Evolutionary conservation across 2,113 vertebrate genomes (phyloP).

Genomic region (Oreotrochilus melanogaster): DNA sequence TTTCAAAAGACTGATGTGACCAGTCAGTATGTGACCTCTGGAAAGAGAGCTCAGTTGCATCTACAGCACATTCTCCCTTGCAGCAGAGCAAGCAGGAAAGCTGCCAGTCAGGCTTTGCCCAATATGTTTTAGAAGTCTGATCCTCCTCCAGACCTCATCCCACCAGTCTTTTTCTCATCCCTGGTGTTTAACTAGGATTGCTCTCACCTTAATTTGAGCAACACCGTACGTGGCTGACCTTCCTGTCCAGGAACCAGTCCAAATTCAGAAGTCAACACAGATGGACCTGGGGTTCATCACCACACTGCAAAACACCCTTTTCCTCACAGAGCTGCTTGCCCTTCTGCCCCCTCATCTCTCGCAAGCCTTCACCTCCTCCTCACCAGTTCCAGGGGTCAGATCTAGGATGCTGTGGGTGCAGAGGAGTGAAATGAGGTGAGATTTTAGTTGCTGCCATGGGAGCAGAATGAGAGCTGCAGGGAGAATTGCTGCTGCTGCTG

Average conservation of each 20-base stretch:
- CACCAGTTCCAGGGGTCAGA: background rate
- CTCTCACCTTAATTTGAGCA: background rate
- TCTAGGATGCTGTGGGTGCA: background rate
- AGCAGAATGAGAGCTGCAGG: background rate
- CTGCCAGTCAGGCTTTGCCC: background rate
- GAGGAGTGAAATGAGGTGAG: background rate
- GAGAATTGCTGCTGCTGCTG: background rate
- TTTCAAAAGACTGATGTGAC: background rate
- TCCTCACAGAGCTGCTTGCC: background rate
- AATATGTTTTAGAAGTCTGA: background rate
- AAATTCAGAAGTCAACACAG: background rate
- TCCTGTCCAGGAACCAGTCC: background rate
- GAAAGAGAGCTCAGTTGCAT: background rate
- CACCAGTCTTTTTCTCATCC: background rate
- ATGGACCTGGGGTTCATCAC: background rate
- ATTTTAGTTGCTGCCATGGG: background rate
- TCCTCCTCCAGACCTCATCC: background rate
- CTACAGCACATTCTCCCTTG: background rate
- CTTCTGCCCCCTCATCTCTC: background rate
- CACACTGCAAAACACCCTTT: background rate
- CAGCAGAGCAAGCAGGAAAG: background rate
- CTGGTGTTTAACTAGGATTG: background rate
- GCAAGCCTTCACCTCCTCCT: background rate
- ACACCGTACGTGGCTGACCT: background rate
- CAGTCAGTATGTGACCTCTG: background rate